Base-by-base conservation (phyloP, 2,113 vertebrate species). In the Pachycephala philippinensis region DNA sequence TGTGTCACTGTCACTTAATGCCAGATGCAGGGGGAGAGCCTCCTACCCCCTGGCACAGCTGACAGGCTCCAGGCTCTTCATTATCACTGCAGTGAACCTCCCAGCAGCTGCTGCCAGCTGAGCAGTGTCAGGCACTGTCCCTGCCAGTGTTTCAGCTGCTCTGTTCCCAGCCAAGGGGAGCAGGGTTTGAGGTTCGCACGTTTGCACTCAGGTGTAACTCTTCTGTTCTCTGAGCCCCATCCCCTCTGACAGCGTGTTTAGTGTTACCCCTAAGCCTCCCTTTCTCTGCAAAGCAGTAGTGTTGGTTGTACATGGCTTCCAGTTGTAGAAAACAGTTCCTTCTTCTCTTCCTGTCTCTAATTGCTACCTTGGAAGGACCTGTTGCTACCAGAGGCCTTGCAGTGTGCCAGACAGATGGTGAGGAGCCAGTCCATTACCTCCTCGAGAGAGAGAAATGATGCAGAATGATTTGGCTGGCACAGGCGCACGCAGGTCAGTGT, bases 381-480 rank as follows among this genome's bases (percentile, higher is more conserved):
- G 85, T 94, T 93, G 92, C 90, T 72, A 72, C 26, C 82, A 68
- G 75, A 88, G 68, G 76, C 87, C 59, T 92, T 88, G 68, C 81
- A 72, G 85, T 64, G 28, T 90, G 82, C 93, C 82, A 86, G 94
- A 60, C 95, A 95, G 96, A 95, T 96, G 93, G 96, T 94, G 75
- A 93, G 75, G 79, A 94, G 85, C 79, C 76, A 93, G 90, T 52
- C 85, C 95, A 94, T 95, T 95, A 89, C 87, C 92, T 95, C 90
- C 92, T 80, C 14, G 0, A 0, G 71, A 90, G 93, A 86, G 72
- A 88, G 93, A 95, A 97, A 96, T 96, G 82, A 71, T 92, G 93
- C 95, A 86, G 95, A 95, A 97, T 87, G 93, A 94, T 94, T 90
- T 86, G 92, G 64, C 87, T 97, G 96, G 95, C 93, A 94, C 66